Evolutionary conservation across 2,888 invertebrate species (phyloP).

Genomic region (Agrotis clavis): DNA sequence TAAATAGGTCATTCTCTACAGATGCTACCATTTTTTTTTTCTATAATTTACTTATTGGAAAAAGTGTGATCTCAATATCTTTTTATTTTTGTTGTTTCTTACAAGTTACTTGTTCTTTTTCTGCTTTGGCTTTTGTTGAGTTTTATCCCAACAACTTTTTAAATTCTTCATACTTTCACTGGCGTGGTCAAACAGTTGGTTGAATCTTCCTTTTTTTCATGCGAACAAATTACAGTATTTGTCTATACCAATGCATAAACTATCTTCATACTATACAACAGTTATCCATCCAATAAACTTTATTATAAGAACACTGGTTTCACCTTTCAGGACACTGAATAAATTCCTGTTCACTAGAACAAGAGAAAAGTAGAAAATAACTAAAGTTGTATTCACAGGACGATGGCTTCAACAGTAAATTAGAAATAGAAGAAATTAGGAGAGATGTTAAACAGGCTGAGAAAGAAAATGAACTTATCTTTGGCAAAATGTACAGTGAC

Average conservation of each 20-base stretch:
- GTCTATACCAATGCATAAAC: neutral
- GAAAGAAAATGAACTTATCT: constrained; percentile 86
- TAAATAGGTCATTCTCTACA: no score
- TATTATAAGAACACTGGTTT: constrained; percentile 32
- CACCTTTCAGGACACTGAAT: constrained; percentile 31
- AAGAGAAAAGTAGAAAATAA: constrained; percentile 36
- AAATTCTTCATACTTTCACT: no score
- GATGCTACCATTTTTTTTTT: no score
- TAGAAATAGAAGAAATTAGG: constrained; percentile 86
- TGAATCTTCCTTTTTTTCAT: neutral
- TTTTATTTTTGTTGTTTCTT: neutral
- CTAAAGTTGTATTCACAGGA: constrained; percentile 76
- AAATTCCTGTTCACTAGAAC: constrained; percentile 29
- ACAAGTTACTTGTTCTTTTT: neutral
- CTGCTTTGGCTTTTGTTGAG: neutral
- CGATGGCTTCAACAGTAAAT: constrained; percentile 87
- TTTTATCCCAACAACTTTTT: no score
- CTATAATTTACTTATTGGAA: neutral
- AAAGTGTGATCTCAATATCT: neutral
- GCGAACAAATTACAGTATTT: neutral
- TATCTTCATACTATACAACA: neutral
- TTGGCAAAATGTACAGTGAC: constrained; percentile 89
- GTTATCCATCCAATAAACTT: neutral
- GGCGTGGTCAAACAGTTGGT: neutral
- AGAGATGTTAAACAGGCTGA: constrained; percentile 80